Conservation (phyloP, 2,797 vertebrate genomes). For the Mionectes olivaceus region DNA sequence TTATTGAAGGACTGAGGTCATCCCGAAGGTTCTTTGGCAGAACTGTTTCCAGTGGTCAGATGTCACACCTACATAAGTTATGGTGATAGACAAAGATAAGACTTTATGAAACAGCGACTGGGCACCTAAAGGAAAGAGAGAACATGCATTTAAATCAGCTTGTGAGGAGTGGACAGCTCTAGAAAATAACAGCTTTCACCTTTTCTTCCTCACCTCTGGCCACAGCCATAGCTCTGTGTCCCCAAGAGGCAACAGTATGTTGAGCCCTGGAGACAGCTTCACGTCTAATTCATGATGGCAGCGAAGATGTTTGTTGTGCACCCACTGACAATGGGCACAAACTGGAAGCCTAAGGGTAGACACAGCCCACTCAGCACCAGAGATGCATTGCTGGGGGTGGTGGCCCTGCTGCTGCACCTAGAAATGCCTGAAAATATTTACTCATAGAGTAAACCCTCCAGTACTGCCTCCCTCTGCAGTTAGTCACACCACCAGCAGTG, state of each 20-base stretch:
- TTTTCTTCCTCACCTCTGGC: not conserved
- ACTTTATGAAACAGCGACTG: not conserved
- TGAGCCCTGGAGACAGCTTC: not conserved
- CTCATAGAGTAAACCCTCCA: not conserved
- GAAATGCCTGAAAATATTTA: not conserved
- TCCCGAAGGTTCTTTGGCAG: not conserved
- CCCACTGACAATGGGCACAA: not conserved
- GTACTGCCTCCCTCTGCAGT: not conserved
- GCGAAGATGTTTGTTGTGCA: not conserved
- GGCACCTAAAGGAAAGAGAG: not conserved
- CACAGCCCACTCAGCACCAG: not conserved
- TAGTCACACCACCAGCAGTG: not conserved
- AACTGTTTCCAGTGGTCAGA: not conserved
- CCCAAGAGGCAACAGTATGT: accelerated
- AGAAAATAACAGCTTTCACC: not conserved
- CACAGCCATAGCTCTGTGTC: not conserved
- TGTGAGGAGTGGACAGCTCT: accelerated
- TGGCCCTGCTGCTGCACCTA: not conserved
- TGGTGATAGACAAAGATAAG: not conserved
- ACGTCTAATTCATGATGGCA: accelerated
- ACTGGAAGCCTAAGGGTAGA: not conserved
- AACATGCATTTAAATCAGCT: accelerated
- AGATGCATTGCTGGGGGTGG: not conserved
- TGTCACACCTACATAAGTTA: accelerated
- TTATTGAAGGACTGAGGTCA: not conserved